phyloP scores from a whole-genome alignment of 2,113 vertebrate genomes.

The Saimiri boliviensis region DNA sequence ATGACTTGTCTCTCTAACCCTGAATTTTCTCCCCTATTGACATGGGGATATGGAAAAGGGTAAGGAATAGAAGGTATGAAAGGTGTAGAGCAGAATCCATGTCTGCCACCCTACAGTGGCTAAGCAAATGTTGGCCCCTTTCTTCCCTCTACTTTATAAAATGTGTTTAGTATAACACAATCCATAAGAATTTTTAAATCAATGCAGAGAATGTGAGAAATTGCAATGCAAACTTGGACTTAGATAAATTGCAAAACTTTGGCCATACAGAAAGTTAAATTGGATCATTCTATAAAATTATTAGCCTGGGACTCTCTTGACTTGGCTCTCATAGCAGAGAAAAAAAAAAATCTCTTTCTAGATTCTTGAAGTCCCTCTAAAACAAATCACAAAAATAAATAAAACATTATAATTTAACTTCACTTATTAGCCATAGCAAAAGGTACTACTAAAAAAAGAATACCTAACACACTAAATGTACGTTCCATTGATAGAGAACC shows the following conservation, averaged over 20 bases:
- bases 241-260: neutral
- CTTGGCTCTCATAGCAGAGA: neutral
- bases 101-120: neutral
- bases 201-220: neutral
- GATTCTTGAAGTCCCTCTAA: neutral
- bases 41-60: neutral
- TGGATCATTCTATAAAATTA: neutral
- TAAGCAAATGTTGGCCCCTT: neutral
- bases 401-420: slow-evolving; percentile 31
- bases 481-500: neutral
- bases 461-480: neutral
- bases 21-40: neutral
- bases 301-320: neutral
- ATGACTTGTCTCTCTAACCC: neutral
- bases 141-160: neutral
- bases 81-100: neutral
- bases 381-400: neutral
- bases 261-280: neutral
- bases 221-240: neutral
- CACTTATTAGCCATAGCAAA: neutral
- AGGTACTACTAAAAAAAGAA: neutral
- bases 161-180: neutral
- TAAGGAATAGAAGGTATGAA: neutral
- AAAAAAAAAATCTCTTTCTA: neutral
- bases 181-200: neutral